These are phyloP conservation scores for Peromyscus melanophrys DNA, from an alignment of 2,797 vertebrate genomes.

Conservation along the genomic window DNA sequence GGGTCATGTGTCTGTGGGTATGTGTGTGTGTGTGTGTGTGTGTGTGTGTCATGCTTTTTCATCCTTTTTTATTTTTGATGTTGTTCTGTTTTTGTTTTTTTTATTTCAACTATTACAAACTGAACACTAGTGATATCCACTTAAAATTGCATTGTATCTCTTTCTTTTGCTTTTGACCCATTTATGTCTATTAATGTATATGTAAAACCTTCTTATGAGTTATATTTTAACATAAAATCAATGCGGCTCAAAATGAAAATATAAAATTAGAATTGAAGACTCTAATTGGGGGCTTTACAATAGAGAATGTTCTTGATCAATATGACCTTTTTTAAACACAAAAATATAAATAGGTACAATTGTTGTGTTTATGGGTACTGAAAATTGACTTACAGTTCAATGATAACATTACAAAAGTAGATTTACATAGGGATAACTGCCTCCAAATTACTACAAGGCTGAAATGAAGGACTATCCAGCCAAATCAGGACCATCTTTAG, in stretches of 20 bases:
- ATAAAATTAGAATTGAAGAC: neutral
- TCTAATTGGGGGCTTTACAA: neutral
- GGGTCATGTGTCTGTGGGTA: too few relatives aligned
- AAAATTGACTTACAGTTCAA: neutral
- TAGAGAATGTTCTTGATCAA: neutral
- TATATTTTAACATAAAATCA: conserved; percentile 50
- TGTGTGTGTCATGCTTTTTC: neutral
- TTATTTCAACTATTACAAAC: conserved; percentile 26
- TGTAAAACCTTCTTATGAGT: neutral
- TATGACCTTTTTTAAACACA: neutral
- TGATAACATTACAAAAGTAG: neutral
- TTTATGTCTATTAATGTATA: neutral
- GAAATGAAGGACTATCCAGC: neutral
- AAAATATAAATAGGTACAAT: neutral
- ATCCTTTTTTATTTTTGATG: neutral
- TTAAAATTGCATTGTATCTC: neutral
- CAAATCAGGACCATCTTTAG: conserved; percentile 1
- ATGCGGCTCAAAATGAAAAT: conserved; percentile 38
- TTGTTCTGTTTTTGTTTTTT: neutral
- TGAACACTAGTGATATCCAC: neutral
- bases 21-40: neutral
- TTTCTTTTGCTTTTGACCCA: conserved; percentile 44
- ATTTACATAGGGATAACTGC: neutral
- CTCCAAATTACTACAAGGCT: neutral
- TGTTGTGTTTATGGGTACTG: neutral